Conservation (phyloP, 2,888 invertebrate genomes). For the Aelia acuminata region DNA sequence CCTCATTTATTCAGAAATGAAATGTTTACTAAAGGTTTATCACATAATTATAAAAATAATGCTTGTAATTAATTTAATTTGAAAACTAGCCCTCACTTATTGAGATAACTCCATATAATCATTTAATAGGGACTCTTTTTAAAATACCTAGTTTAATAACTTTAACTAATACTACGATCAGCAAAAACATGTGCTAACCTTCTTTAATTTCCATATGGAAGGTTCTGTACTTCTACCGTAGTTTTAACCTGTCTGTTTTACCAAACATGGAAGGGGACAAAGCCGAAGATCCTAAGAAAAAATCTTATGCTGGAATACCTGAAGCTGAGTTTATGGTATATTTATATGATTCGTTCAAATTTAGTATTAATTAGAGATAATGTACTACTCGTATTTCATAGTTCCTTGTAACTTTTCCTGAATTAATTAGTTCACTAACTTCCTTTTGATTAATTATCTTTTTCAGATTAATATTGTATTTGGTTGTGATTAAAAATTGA, state of each 20-base stretch:
- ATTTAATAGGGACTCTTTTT: no score
- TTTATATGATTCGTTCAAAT: background rate
- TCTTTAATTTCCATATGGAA: background rate
- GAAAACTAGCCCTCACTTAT: background rate
- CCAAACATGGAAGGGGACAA: conserved; percentile 50
- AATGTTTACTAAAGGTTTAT: no score
- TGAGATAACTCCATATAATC: no score
- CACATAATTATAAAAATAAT: background rate
- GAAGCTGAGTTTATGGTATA: conserved; percentile 90
- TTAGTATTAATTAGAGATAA: background rate
- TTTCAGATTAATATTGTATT: background rate
- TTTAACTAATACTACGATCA: background rate
- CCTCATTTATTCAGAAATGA: no score
- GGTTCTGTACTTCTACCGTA: background rate
- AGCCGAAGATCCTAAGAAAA: conserved; percentile 69
- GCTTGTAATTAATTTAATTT: background rate
- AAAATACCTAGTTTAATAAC: no score
- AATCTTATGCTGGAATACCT: conserved; percentile 87
- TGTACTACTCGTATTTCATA: background rate
- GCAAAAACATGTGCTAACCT: conserved; percentile 12
- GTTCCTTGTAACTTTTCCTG: background rate
- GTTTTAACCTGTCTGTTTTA: conserved; percentile 13
- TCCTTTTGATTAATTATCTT: background rate
- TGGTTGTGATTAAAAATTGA: background rate
- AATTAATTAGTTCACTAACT: background rate